A percentile compares a stretch with the other conserved stretches of the same genome.
phyloP scores from a whole-genome alignment of 37 sponge, comb jelly and placozoan species.

The Theonella swinhoei region DNA sequence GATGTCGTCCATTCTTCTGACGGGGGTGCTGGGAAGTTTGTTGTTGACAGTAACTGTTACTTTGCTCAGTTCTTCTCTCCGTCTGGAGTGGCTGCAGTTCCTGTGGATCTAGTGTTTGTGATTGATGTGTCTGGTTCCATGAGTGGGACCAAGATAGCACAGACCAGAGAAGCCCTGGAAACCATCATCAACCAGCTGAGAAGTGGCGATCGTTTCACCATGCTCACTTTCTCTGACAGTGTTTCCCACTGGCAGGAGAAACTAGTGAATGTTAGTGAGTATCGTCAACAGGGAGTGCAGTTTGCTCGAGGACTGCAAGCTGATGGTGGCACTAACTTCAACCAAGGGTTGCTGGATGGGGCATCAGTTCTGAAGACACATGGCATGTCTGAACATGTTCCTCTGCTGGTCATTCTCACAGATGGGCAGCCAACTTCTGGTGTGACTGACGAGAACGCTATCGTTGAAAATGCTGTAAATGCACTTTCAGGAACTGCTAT shows the following conservation, averaged over 20 bases:
- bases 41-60: conserved; percentile 37
- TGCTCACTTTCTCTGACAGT: conserved; percentile 32
- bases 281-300: conserved; percentile 8
- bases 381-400: background rate
- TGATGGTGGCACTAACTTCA: conserved; percentile 49
- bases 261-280: conserved; percentile 35
- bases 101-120: conserved; percentile 62
- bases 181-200: conserved; percentile 56
- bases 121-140: conserved; percentile 76
- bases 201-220: conserved; percentile 39
- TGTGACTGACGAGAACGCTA: conserved; percentile 17
- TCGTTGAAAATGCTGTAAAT: background rate
- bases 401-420: conserved; percentile 60
- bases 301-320: conserved; percentile 26
- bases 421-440: conserved; percentile 70
- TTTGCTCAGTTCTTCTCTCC: conserved; percentile 76
- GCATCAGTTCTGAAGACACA: conserved; percentile 18
- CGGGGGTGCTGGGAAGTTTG: conserved; percentile 23
- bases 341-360: conserved; percentile 35
- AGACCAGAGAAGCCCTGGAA: conserved; percentile 52
- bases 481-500: conserved; percentile 27
- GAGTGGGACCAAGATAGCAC: conserved; percentile 54
- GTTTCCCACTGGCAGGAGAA: conserved; percentile 15
- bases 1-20: conserved; percentile 52
- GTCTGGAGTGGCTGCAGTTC: conserved; percentile 5